phyloP scores from a whole-genome alignment of 2,797 vertebrate genomes.

The Labroides dimidiatus region DNA sequence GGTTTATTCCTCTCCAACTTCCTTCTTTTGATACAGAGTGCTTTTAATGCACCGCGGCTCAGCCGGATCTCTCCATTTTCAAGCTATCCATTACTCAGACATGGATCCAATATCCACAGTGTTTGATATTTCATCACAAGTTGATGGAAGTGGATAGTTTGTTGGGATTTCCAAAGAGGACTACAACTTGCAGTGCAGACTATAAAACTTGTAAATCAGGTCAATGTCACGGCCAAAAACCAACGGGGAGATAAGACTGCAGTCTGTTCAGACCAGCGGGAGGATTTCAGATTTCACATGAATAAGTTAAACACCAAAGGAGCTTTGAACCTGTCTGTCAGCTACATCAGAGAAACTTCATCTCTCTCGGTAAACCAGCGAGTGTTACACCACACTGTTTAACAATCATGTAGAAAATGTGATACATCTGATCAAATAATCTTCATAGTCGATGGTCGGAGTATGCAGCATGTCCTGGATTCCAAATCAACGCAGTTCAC shows the following conservation, averaged over 20 bases:
- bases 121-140: conserved; percentile 38
- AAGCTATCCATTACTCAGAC: conserved; percentile 20
- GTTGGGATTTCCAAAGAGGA: conserved; percentile 24
- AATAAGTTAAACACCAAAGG: conserved; percentile 49
- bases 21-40: conserved; percentile 18
- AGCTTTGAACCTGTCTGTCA: conserved; percentile 3
- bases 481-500: too few relatives aligned
- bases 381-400: not conserved
- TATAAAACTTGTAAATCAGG: conserved; percentile 31
- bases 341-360: not conserved
- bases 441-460: too few relatives aligned
- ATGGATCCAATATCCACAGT: conserved; percentile 20
- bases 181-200: conserved; percentile 19
- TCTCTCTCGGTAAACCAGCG: not conserved
- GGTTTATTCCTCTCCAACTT: not conserved
- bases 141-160: conserved; percentile 11
- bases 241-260: conserved; percentile 28
- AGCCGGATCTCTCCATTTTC: conserved; percentile 21
- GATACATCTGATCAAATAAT: too few relatives aligned
- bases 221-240: conserved; percentile 40
- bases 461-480: too few relatives aligned
- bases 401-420: not conserved
- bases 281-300: conserved; percentile 52
- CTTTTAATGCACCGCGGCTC: conserved; percentile 5
- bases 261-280: conserved; percentile 34